phyloP scores from a whole-genome alignment of 1,140 invertebrate genomes.

The Drosophila repletoides region DNA sequence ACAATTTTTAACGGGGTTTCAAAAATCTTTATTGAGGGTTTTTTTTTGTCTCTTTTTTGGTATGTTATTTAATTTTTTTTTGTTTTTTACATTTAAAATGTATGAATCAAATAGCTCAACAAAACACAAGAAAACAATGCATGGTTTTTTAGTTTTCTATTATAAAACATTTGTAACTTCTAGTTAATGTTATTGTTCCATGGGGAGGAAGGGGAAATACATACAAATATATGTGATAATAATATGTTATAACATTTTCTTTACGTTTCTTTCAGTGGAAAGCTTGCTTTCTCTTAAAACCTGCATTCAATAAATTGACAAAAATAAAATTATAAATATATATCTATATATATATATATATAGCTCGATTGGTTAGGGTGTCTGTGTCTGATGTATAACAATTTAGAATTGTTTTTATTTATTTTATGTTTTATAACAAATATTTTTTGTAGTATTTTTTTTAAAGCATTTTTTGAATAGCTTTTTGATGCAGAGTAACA shows the following conservation, averaged over 20 bases:
- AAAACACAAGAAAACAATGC: conserved; percentile 28
- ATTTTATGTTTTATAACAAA: conserved; percentile 52
- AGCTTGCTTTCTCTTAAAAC: conserved; percentile 34
- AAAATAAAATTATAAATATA: conserved; percentile 7
- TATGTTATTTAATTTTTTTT: conserved; percentile 33
- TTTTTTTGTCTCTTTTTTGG: conserved; percentile 57
- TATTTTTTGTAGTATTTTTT: conserved; percentile 16
- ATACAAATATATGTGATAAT: conserved; percentile 28
- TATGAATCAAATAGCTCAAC: conserved; percentile 50
- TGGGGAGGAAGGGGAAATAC: conserved; percentile 30
- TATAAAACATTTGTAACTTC: conserved; percentile 20
- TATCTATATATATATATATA: conserved; percentile 3
- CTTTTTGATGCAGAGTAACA: conserved; percentile 47
- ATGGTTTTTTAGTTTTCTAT: conserved; percentile 20
- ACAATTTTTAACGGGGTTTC: conserved; percentile 47
- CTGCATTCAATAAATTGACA: conserved; percentile 33
- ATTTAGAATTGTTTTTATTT: conserved; percentile 43
- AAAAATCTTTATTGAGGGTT: conserved; percentile 70
- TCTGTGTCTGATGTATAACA: conserved; percentile 27
- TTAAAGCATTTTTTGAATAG: conserved; percentile 36
- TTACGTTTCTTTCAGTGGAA: conserved; percentile 22
- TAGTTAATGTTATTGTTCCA: conserved; percentile 32
- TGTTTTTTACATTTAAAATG: conserved; percentile 71
- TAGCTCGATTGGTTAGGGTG: conserved; percentile 21
- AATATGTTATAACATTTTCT: conserved; percentile 23